These are phyloP conservation scores for Folsomia manolachei DNA, from an alignment of 2,888 invertebrate species.

Conservation along the genomic window DNA sequence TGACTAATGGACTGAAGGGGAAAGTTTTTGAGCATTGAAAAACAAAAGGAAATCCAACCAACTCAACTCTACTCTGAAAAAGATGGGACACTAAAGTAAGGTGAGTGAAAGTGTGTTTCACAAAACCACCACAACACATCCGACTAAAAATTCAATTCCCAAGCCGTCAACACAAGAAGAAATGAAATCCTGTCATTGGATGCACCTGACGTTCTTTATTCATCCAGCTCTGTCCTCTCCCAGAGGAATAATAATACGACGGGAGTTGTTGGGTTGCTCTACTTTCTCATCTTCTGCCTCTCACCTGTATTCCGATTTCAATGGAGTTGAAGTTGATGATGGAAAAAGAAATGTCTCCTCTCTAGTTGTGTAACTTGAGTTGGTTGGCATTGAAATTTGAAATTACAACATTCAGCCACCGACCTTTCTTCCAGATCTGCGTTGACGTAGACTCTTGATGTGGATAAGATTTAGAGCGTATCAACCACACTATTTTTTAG, in stretches of 20 bases:
- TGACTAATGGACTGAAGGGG: not conserved
- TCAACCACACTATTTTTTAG: too few species aligned
- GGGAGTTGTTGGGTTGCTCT: not conserved
- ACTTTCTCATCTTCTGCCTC: not conserved
- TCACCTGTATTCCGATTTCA: not conserved
- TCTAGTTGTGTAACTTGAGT: not conserved
- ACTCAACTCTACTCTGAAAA: not conserved
- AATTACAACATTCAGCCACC: not conserved
- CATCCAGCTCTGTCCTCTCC: not conserved
- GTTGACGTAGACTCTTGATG: too few species aligned
- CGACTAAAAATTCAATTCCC: constrained; percentile 10
- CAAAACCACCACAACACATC: too few species aligned
- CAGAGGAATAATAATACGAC: constrained; percentile 5
- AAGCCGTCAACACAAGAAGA: constrained; percentile 18
- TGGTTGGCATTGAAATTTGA: not conserved
- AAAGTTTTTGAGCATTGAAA: not conserved
- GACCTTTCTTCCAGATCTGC: too few species aligned
- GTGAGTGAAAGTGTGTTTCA: not conserved
- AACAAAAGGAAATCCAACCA: not conserved
- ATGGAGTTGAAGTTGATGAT: not conserved
- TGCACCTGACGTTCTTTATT: constrained; percentile 15
- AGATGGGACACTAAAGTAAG: not conserved
- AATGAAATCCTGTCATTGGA: constrained; percentile 11
- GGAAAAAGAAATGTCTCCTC: not conserved
- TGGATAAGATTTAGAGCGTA: too few species aligned